Base-by-base conservation (phyloP, 2,113 vertebrate species). In the Ellobius talpinus region DNA sequence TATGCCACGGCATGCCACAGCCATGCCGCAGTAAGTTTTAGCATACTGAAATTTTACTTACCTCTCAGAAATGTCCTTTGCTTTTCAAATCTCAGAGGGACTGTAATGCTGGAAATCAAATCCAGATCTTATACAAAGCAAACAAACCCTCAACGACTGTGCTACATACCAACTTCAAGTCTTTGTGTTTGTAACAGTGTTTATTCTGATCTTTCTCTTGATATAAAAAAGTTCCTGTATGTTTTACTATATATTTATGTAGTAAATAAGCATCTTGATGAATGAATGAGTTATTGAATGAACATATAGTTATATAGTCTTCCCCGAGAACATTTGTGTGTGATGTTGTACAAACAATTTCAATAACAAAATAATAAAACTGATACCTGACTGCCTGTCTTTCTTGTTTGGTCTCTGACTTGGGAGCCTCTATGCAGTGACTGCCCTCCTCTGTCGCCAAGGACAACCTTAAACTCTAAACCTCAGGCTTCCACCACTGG, bases 321-420 rank as follows among this genome's bases (percentile, higher is more conserved):
- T 17, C 36, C 17, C 45, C 14, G 29, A 45, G 61, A 81, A 79
- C 76, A 90, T 39, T 58, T 45, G 33, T 50, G 11, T 86, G 23
- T 70, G 86, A 68, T 1, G 47, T 87, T 95, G 65, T 82, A 33
- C 26, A 87, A 94, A 45, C 39, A 26, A 66, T 89, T 95, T 92
- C 88, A 31, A 14, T 29, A 93, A 50, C 87, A 93, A 88, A 89
- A 89, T 91, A 36, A 55, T 63, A 39, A 87, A 96, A 78, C 70
- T 72, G 29, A 85, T 66, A 13, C 79, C 58, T 50, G 77, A 86
- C 72, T 70, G 42, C 13, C 21, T 7, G 16, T 39, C 94, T 92
- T 79, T 82, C 76, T 79, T 77, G 4, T 66, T 84, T 12, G n/a
- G 2, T 55, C 33, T 5, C 63, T 96, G n/a, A 55, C 9, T 93